Conservation (phyloP, 2,113 vertebrate species). For the Salvelinus namaycush region DNA sequence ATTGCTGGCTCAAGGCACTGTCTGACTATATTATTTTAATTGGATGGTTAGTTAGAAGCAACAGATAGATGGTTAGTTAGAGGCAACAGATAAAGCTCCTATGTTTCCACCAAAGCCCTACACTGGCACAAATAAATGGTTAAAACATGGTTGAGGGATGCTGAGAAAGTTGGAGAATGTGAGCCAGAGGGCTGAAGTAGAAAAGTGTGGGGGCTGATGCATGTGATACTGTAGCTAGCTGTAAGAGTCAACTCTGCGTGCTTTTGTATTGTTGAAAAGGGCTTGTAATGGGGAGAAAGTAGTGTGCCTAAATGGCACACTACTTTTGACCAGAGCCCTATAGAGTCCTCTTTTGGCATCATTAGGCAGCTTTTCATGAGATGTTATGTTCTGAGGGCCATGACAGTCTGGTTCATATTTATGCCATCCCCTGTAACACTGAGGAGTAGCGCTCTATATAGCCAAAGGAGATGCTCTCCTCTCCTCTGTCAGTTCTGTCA, state of each 20-base stretch:
- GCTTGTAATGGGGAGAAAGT: conserved; percentile 5
- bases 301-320: background rate
- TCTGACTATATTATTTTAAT: background rate
- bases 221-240: background rate
- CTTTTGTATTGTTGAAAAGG: background rate
- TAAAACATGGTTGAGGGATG: background rate
- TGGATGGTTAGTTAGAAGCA: background rate
- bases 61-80: background rate
- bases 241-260: conserved; percentile 11
- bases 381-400: conserved; percentile 4
- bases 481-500: background rate
- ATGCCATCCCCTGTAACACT: background rate
- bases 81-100: background rate
- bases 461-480: background rate
- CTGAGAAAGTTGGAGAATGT: background rate
- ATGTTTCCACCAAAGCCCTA: background rate
- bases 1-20: background rate
- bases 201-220: conserved; percentile 27
- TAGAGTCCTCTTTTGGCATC: background rate
- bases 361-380: background rate
- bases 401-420: background rate
- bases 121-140: background rate
- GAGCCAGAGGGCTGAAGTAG: conserved; percentile 22
- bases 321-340: background rate
- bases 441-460: background rate